Conservation (phyloP, 2,888 invertebrate genomes). For the Leucophora obtusa region DNA sequence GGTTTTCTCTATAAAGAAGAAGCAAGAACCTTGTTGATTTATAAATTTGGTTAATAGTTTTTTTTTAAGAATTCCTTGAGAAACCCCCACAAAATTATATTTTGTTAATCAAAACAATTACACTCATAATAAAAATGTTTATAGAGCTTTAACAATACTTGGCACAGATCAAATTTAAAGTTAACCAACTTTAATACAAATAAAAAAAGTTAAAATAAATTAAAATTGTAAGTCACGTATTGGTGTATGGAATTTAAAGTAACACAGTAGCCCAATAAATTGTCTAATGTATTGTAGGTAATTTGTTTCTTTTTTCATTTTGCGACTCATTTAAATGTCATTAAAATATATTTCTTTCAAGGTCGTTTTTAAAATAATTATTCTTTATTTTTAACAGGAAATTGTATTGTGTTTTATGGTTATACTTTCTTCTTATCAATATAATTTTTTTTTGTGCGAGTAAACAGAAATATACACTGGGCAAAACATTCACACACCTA, state of each 20-base stretch:
- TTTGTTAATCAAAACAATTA: not conserved
- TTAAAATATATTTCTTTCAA: conserved; percentile 28
- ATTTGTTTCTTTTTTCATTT: not conserved
- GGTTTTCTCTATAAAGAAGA: conserved; percentile 7
- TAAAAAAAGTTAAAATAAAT: conserved; percentile 1
- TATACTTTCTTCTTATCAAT: conserved; percentile 29
- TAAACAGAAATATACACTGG: not conserved
- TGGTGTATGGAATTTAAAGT: not conserved
- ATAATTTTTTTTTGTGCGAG: conserved; percentile 1
- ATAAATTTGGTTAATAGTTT: not conserved
- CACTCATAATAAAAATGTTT: not conserved
- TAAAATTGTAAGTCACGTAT: conserved; percentile 25
- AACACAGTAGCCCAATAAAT: conserved; percentile 45
- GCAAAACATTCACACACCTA: too few species aligned
- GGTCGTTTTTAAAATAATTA: conserved; percentile 28
- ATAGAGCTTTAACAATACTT: not conserved
- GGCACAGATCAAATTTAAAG: conserved; percentile 26
- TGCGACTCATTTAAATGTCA: not conserved
- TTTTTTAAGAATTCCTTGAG: conserved; percentile 56
- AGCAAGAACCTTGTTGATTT: conserved; percentile 65
- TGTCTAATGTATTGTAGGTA: not conserved
- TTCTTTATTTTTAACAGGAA: conserved; percentile 38
- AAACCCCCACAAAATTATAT: conserved; percentile 34
- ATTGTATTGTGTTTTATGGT: conserved; percentile 1
- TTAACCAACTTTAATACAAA: not conserved